Conservation (phyloP, 1,140 invertebrate species). For the Nylanderia fulva region DNA sequence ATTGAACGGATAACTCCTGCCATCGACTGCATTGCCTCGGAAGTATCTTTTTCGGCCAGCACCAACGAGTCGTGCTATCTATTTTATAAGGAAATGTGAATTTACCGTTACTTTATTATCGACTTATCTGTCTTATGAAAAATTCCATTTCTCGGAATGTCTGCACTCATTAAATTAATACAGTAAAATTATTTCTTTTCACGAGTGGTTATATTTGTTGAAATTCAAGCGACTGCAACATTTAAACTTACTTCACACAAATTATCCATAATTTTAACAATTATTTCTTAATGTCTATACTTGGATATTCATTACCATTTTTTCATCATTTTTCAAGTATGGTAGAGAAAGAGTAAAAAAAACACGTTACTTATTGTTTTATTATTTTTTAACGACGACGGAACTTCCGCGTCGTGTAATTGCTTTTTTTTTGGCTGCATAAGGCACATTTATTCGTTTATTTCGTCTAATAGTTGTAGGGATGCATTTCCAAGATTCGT, state of each 20-base stretch:
- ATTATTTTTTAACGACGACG: conserved; percentile 18
- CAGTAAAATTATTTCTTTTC: neutral
- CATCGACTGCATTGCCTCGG: conserved; percentile 34
- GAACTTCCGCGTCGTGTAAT: conserved; percentile 11
- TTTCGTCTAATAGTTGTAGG: neutral
- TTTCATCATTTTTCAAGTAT: conserved; percentile 27
- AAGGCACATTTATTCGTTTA: conserved; percentile 46
- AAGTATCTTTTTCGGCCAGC: conserved; percentile 29
- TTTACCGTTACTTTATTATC: neutral
- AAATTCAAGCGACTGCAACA: neutral
- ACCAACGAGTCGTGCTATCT: neutral
- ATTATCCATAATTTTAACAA: neutral
- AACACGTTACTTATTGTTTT: conserved; percentile 16
- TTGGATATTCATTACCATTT: too few species aligned
- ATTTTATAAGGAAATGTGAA: neutral
- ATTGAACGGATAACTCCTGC: conserved; percentile 52
- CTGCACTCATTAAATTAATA: neutral
- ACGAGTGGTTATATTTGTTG: neutral
- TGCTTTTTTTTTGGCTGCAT: conserved; percentile 20
- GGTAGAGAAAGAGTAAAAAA: neutral
- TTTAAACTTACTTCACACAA: neutral
- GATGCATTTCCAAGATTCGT: conserved; percentile 36
- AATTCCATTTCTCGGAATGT: neutral
- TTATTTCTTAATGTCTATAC: neutral
- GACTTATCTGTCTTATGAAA: neutral